phyloP scores from a whole-genome alignment of 2,888 invertebrate genomes.

The Callimorpha dominula region DNA sequence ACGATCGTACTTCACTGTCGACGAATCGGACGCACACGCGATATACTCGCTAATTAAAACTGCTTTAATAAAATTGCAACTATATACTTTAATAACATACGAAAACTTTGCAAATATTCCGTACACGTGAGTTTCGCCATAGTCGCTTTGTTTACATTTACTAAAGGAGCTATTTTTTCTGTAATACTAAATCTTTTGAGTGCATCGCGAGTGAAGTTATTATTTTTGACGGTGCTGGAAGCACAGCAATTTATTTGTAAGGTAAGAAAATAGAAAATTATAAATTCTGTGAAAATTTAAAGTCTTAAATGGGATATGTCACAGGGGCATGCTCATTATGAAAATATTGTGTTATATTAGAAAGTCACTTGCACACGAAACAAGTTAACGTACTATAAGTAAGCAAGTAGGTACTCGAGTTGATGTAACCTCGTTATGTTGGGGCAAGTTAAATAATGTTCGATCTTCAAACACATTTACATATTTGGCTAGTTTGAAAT shows the following conservation, averaged over 20 bases:
- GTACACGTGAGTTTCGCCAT: constrained; percentile 58
- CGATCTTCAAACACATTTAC: constrained; percentile 63
- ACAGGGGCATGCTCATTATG: constrained; percentile 42
- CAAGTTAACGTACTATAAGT: constrained; percentile 78
- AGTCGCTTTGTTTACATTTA: constrained; percentile 60
- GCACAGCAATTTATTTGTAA: constrained; percentile 71
- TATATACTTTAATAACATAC: constrained; percentile 44
- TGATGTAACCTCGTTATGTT: constrained; percentile 79
- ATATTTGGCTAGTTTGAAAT: constrained; percentile 51
- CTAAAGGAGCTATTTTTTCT: constrained; percentile 62
- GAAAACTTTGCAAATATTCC: constrained; percentile 54
- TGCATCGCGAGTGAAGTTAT: constrained; percentile 80
- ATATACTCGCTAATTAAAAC: constrained; percentile 44
- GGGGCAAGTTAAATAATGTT: constrained; percentile 71
- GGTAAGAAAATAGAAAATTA: constrained; percentile 64
- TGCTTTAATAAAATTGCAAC: constrained; percentile 38
- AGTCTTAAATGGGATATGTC: constrained; percentile 23
- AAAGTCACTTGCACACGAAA: constrained; percentile 82
- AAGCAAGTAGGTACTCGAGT: constrained; percentile 74
- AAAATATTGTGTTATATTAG: constrained; percentile 76
- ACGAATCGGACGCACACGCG: constrained; percentile 56
- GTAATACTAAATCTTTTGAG: constrained; percentile 63
- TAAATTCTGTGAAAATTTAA: constrained; percentile 22
- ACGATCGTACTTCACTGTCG: constrained; percentile 56
- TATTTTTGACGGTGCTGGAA: constrained; percentile 69